A percentile compares a stretch with the other conserved stretches of the same genome.
Evolutionary conservation across 2,113 vertebrate genomes (phyloP).

Genomic region (Himantopus leucocephalus): DNA sequence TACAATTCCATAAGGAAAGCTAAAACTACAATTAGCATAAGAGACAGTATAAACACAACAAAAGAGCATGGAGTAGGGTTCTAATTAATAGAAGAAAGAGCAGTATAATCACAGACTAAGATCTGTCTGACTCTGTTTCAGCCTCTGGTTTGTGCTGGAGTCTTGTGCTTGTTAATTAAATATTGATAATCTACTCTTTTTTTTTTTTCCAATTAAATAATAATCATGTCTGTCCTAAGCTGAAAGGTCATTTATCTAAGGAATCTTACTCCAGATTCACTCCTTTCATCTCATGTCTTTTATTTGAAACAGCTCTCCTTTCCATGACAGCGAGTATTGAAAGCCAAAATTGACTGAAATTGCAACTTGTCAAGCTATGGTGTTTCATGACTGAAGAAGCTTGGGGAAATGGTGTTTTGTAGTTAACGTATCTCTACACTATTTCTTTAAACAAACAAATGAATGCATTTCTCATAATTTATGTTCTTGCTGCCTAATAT

Average conservation of each 20-base stretch:
- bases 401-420: not conserved
- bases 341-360: slow-evolving; percentile 27
- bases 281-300: not conserved
- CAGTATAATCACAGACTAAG: not conserved
- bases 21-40: not conserved
- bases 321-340: not conserved
- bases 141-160: not conserved
- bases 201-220: not conserved
- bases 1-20: not conserved
- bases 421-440: not conserved
- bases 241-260: slow-evolving; percentile 23
- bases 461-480: not conserved
- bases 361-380: not conserved
- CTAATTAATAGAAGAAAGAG: not conserved
- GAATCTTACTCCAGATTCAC: not conserved
- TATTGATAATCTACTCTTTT: not conserved
- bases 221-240: not conserved
- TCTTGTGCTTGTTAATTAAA: not conserved
- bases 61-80: not conserved
- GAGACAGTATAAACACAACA: not conserved
- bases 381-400: not conserved
- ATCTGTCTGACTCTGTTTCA: not conserved
- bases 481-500: not conserved
- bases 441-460: not conserved
- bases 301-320: not conserved